Evolutionary conservation across 35 echinoderm and acorn worm genomes (phyloP).

Genomic region (Heliocidaris tuberculata): DNA sequence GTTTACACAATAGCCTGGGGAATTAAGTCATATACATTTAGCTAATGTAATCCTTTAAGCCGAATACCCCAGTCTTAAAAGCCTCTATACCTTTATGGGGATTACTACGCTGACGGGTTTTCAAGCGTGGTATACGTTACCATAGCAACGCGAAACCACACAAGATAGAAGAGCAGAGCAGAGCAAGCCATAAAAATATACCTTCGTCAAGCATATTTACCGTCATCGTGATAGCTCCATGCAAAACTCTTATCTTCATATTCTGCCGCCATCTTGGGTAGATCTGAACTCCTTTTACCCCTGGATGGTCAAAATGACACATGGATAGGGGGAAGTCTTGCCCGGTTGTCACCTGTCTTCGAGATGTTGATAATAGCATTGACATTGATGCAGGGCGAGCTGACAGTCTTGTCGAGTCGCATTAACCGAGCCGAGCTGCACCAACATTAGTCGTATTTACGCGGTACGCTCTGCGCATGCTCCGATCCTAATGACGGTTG

Average conservation of each 20-base stretch:
- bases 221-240: slow-evolving; percentile 27
- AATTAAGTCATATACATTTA: too few species aligned
- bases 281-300: not conserved
- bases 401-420: not conserved
- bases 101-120: not conserved
- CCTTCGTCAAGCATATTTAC: slow-evolving; percentile 1
- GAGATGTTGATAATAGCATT: not conserved
- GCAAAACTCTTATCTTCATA: not conserved
- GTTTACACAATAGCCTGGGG: too few species aligned
- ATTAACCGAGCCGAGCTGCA: not conserved
- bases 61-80: not conserved
- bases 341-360: not conserved
- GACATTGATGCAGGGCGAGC: not conserved
- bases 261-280: not conserved
- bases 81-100: not conserved
- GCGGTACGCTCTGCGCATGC: not conserved
- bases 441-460: not conserved
- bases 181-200: not conserved
- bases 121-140: not conserved
- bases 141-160: not conserved
- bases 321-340: not conserved
- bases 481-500: not conserved
- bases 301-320: not conserved
- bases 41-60: not conserved
- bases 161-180: not conserved